Conservation (phyloP, 2,888 invertebrate species). For the Polydrusus cervinus region DNA sequence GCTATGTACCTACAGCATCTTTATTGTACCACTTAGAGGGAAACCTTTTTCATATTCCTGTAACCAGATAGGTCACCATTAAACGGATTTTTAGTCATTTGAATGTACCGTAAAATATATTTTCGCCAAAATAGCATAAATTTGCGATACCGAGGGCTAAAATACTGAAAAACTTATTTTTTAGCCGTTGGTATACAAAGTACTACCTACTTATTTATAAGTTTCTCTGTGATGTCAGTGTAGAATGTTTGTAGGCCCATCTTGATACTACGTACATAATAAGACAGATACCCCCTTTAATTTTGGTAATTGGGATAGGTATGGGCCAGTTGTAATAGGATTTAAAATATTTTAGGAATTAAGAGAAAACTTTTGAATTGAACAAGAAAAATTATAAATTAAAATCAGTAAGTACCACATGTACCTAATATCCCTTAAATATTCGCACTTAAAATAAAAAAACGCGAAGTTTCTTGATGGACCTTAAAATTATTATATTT, state of each 20-base stretch:
- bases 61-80: too few species aligned
- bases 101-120: neutral
- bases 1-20: too few species aligned
- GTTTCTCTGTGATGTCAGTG: conserved; percentile 16
- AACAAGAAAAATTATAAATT: too few species aligned
- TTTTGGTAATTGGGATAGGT: too few species aligned
- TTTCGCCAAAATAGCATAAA: neutral
- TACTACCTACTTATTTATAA: neutral
- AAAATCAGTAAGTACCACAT: too few species aligned
- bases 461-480: neutral
- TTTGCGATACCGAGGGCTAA: neutral
- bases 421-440: too few species aligned
- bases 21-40: too few species aligned
- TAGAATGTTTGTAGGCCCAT: neutral
- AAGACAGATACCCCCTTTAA: too few species aligned
- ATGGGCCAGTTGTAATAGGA: too few species aligned
- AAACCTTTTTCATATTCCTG: too few species aligned
- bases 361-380: too few species aligned
- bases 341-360: too few species aligned
- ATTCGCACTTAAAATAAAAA: neutral
- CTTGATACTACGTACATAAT: neutral
- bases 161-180: neutral
- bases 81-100: neutral
- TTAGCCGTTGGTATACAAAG: neutral
- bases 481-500: conserved; percentile 1